phyloP scores from a whole-genome alignment of 1,140 invertebrate genomes.

The Alviniconcha marisindica region DNA sequence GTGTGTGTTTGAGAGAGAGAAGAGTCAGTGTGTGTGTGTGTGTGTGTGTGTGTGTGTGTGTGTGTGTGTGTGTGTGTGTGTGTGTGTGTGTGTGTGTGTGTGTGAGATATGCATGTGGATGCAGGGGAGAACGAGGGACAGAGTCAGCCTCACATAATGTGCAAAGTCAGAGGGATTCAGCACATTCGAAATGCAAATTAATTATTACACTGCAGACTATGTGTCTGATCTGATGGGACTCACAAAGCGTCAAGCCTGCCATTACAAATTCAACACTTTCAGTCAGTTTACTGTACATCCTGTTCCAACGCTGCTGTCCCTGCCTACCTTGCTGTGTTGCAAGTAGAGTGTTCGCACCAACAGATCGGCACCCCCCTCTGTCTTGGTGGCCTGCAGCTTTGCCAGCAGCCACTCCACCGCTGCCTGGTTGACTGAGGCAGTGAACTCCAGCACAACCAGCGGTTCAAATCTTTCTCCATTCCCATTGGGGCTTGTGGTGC shows the following conservation, averaged over 20 bases:
- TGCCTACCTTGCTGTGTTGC: conserved; percentile 67
- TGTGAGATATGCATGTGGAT: no score
- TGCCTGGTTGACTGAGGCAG: conserved; percentile 75
- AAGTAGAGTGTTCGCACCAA: conserved; percentile 78
- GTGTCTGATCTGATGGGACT: not conserved
- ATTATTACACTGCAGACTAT: no score
- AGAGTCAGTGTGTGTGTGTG: no score
- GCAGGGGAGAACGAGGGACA: no score
- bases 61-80: no score
- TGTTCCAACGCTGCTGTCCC: not conserved
- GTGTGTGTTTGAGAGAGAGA: no score
- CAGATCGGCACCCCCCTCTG: conserved; percentile 81
- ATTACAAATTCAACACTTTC: not conserved
- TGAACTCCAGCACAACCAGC: conserved; percentile 77
- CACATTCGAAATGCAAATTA: no score
- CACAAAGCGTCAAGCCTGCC: not conserved
- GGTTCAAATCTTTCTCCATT: conserved; percentile 49
- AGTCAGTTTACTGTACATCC: not conserved
- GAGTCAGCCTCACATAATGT: no score
- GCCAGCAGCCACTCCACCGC: conserved; percentile 80
- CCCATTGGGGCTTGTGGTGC: not conserved
- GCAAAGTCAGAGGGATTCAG: no score
- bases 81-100: no score
- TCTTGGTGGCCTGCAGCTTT: conserved; percentile 78
- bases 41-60: no score